Conservation (phyloP, 2,797 vertebrate genomes). For the Diglossa cyanea region DNA sequence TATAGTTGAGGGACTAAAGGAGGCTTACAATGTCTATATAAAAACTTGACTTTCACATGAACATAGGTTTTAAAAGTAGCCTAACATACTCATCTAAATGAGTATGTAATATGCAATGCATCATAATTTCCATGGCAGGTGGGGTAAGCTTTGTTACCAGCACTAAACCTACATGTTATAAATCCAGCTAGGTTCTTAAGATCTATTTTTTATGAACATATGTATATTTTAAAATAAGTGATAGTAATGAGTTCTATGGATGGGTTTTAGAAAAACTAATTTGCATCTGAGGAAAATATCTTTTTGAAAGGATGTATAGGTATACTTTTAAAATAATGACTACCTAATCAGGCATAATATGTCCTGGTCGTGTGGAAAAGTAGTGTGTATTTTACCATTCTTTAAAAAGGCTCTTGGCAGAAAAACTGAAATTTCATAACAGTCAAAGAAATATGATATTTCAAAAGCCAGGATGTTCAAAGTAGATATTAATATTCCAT, state of each 20-base stretch:
- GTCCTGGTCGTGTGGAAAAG: background rate
- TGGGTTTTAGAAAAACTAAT: background rate
- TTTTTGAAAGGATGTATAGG: background rate
- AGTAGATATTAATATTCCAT: constrained; percentile 43
- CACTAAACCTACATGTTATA: background rate
- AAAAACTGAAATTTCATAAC: background rate
- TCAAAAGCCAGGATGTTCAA: constrained; percentile 5
- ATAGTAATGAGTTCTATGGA: background rate
- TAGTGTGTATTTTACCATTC: background rate
- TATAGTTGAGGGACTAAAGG: background rate
- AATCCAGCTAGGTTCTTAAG: background rate
- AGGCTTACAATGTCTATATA: background rate
- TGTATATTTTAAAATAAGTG: background rate
- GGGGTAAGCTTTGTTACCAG: background rate
- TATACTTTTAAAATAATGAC: background rate
- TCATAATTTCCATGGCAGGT: background rate
- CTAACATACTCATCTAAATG: background rate
- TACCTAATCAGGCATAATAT: background rate
- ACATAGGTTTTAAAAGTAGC: rapidly evolving
- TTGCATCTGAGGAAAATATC: background rate
- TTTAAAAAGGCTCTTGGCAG: background rate
- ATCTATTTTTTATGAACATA: background rate
- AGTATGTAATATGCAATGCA: background rate
- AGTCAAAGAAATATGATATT: background rate
- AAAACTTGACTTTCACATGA: background rate